Evolutionary conservation across 1,140 invertebrate genomes (phyloP).

Genomic region (Drosophila grimshawi): DNA sequence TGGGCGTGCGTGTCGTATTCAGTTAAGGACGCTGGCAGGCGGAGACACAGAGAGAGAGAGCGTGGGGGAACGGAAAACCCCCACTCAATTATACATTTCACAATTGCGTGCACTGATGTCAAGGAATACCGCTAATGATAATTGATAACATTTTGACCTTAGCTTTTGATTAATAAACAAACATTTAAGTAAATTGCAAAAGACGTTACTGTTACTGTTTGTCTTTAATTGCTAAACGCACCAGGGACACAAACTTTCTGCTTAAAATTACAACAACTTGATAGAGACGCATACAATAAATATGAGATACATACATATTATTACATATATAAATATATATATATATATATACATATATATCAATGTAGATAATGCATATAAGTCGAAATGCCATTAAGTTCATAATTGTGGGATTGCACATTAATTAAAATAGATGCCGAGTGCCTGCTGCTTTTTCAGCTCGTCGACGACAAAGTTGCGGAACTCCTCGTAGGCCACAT

Average conservation of each 20-base stretch:
- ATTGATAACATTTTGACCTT: constrained; percentile 77
- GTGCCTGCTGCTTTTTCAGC: constrained; percentile 83
- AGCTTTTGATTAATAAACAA: background rate
- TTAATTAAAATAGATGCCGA: constrained; percentile 62
- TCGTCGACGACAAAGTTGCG: constrained; percentile 89
- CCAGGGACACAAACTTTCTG: constrained; percentile 44
- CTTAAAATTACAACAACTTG: constrained; percentile 66
- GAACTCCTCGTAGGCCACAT: constrained; percentile 94
- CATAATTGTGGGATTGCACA: constrained; percentile 39
- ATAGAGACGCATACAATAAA: constrained; percentile 42
- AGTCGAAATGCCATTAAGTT: constrained; percentile 72
- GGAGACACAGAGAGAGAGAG: background rate
- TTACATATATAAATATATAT: too few relatives aligned
- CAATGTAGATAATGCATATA: constrained; percentile 32
- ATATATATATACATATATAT: too few relatives aligned
- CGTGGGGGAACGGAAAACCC: background rate
- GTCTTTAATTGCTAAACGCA: constrained; percentile 59
- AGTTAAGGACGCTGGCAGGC: constrained; percentile 17
- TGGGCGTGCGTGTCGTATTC: constrained; percentile 73
- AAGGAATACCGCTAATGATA: background rate
- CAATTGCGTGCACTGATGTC: constrained; percentile 53
- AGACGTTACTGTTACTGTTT: constrained; percentile 50
- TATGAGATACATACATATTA: constrained; percentile 40
- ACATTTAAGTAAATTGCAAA: constrained; percentile 41
- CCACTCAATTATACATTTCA: constrained; percentile 26